Evolutionary conservation across 2,797 vertebrate genomes (phyloP).

Genomic region (Acanthopagrus latus): DNA sequence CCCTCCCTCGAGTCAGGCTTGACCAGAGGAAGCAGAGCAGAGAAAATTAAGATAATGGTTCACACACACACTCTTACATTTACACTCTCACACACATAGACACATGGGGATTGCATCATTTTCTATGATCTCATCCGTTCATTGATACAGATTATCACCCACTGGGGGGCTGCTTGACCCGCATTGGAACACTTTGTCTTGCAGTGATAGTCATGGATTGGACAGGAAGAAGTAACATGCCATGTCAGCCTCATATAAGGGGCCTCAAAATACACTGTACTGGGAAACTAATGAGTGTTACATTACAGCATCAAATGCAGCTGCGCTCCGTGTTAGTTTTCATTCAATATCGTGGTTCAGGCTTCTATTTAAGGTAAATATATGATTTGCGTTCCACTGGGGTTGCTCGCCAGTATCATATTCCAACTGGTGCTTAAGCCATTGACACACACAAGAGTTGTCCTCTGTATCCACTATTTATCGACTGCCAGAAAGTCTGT

Average conservation of each 20-base stretch:
- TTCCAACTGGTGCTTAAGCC: conserved; percentile 24
- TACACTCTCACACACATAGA: conserved; percentile 28
- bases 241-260: conserved; percentile 23
- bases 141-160: conserved; percentile 67
- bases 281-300: neutral
- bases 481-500: neutral
- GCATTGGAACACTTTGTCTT: conserved; percentile 37
- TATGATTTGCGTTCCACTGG: conserved; percentile 27
- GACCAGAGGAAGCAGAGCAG: conserved; percentile 31
- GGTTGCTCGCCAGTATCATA: conserved; percentile 24
- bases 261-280: neutral
- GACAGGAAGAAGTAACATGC: conserved; percentile 36
- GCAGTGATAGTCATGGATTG: conserved; percentile 46
- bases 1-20: conserved; percentile 31
- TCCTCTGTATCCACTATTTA: conserved; percentile 20
- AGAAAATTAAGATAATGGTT: conserved; percentile 41
- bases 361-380: conserved; percentile 46
- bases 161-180: conserved; percentile 64
- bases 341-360: conserved; percentile 48
- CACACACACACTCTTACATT: neutral
- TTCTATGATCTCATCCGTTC: conserved; percentile 77
- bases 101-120: conserved; percentile 75
- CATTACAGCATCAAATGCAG: conserved; percentile 13
- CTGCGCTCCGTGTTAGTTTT: conserved; percentile 35
- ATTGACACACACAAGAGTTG: neutral